Evolutionary conservation across 2,888 invertebrate species (phyloP).

Genomic region (Eustalomyia histrio): DNA sequence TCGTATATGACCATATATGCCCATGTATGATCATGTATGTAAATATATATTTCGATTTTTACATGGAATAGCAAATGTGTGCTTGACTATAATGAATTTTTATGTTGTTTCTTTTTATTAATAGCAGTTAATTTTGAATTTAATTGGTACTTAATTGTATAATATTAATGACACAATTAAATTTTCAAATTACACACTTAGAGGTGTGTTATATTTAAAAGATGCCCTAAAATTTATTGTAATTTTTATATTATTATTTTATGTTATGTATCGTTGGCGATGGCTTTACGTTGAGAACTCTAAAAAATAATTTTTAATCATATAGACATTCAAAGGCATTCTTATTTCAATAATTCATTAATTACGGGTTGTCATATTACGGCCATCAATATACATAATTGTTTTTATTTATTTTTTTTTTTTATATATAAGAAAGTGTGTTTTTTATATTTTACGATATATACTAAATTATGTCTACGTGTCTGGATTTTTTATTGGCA

Average conservation of each 20-base stretch:
- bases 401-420: background rate
- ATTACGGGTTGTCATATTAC: background rate
- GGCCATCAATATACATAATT: background rate
- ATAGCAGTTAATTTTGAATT: background rate
- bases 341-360: too few relatives aligned
- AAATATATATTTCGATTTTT: too few relatives aligned
- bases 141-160: slow-evolving; percentile 29
- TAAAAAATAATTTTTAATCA: too few relatives aligned
- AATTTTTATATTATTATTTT: background rate
- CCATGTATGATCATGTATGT: too few relatives aligned
- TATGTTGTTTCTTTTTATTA: background rate
- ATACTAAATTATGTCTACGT: slow-evolving; percentile 2
- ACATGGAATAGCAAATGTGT: too few relatives aligned
- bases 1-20: too few relatives aligned
- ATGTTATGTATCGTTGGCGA: background rate
- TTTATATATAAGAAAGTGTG: too few relatives aligned
- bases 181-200: slow-evolving; percentile 22
- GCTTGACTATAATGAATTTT: too few relatives aligned
- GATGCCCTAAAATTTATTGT: background rate
- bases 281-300: background rate
- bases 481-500: slow-evolving; percentile 12
- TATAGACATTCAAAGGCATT: too few relatives aligned
- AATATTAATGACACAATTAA: slow-evolving; percentile 17
- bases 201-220: slow-evolving; percentile 28
- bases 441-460: background rate